These are phyloP conservation scores for Gymnocypris eckloni DNA, from an alignment of 2,797 vertebrate genomes.

Conservation along the genomic window DNA sequence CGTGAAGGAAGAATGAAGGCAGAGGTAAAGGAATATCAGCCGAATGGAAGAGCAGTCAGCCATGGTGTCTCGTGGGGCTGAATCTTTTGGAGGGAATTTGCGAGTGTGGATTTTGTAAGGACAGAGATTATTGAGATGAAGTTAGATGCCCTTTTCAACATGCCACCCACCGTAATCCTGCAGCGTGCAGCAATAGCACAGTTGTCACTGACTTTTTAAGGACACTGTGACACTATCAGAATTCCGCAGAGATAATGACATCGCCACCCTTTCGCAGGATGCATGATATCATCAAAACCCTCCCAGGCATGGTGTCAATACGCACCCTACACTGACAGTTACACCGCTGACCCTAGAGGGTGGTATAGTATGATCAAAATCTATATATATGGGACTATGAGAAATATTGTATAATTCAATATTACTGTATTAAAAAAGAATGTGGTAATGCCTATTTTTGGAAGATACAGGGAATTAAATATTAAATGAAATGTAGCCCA, in stretches of 20 bases:
- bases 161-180: slow-evolving; percentile 24
- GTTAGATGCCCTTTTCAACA: slow-evolving; percentile 33
- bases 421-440: slow-evolving; percentile 33
- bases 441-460: slow-evolving; percentile 32
- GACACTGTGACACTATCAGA: slow-evolving; percentile 32
- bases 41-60: slow-evolving; percentile 36
- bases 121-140: slow-evolving; percentile 48
- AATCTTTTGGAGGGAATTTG: slow-evolving; percentile 50
- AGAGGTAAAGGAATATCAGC: slow-evolving; percentile 51
- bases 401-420: slow-evolving; percentile 14
- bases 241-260: slow-evolving; percentile 36
- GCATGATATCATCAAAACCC: slow-evolving; percentile 16
- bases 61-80: slow-evolving; percentile 46
- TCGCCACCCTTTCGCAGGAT: background rate
- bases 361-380: background rate
- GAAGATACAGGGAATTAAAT: background rate
- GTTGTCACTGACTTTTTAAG: slow-evolving; percentile 38
- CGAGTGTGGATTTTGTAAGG: slow-evolving; percentile 33
- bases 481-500: background rate
- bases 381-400: background rate
- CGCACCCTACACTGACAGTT: background rate
- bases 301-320: slow-evolving; percentile 47
- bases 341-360: background rate
- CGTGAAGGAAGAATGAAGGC: slow-evolving; percentile 35
- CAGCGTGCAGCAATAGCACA: slow-evolving; percentile 1